These are phyloP conservation scores for Megalonaias nervosa DNA, from an alignment of 1,140 invertebrate genomes.

Conservation along the genomic window DNA sequence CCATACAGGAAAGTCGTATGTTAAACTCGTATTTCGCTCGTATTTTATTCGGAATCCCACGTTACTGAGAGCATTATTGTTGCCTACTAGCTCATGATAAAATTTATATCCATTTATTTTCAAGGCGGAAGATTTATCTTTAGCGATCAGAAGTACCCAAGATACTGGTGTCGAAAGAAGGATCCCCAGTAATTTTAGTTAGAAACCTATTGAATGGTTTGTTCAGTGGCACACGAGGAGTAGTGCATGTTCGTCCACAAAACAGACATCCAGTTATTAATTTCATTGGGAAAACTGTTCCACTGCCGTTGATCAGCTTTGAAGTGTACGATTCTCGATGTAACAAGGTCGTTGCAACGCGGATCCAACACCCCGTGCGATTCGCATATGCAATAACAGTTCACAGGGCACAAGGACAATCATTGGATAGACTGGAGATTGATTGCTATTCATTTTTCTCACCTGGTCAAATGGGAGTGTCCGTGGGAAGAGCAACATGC, in stretches of 20 bases:
- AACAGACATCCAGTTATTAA: conserved; percentile 21
- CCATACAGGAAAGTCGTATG: too few species aligned
- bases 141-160: conserved; percentile 13
- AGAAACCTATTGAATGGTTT: conserved; percentile 18
- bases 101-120: too few species aligned
- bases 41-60: too few species aligned
- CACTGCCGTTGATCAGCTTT: conserved; percentile 7
- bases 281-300: conserved; percentile 8
- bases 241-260: conserved; percentile 18
- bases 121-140: not conserved
- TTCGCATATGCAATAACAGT: conserved; percentile 34
- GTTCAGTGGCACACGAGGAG: conserved; percentile 30
- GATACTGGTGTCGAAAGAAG: conserved; percentile 25
- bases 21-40: too few species aligned
- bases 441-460: conserved; percentile 37
- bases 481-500: conserved; percentile 12
- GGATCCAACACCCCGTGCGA: conserved; percentile 17
- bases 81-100: too few species aligned
- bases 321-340: conserved; percentile 16
- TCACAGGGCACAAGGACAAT: conserved; percentile 29
- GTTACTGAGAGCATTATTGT: too few species aligned
- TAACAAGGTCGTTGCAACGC: conserved; percentile 15
- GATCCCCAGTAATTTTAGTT: conserved; percentile 26
- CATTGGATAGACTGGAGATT: conserved; percentile 21
- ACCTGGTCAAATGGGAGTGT: conserved; percentile 34